Conservation (phyloP, 2,888 invertebrate species). For the Imbricaverruca yamaguchii region DNA sequence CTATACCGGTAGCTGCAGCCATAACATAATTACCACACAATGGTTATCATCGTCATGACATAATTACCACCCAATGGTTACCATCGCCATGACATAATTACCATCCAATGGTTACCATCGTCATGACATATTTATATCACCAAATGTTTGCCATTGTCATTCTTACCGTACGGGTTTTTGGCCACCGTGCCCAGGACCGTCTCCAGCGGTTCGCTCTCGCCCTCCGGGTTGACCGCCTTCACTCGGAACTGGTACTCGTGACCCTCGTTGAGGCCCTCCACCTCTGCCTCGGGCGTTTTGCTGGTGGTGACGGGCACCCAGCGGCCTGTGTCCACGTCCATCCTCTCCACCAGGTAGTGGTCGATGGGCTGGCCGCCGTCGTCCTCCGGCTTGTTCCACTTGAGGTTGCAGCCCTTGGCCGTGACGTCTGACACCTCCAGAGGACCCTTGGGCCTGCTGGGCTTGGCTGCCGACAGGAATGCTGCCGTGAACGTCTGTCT, state of each 20-base stretch:
- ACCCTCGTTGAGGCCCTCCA: conserved; percentile 84
- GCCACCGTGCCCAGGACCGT: conserved; percentile 73
- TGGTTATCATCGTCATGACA: no score
- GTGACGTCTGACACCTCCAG: conserved; percentile 84
- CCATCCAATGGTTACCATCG: no score
- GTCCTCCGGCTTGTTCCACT: conserved; percentile 95
- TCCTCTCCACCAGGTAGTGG: conserved; percentile 89
- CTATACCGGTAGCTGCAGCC: no score
- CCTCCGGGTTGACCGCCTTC: conserved; percentile 91
- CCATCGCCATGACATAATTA: no score
- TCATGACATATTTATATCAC: no score
- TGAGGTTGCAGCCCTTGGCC: conserved; percentile 83
- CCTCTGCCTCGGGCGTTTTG: conserved; percentile 74
- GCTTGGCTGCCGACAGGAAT: conserved; percentile 51
- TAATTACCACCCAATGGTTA: no score
- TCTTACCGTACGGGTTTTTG: conserved; percentile 65
- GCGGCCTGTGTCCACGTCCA: conserved; percentile 85
- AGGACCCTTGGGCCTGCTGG: conserved; percentile 88
- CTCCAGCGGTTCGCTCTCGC: conserved; percentile 74
- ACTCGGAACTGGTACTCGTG: conserved; percentile 93
- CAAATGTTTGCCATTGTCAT: no score
- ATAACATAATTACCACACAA: no score
- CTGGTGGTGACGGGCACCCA: conserved; percentile 90
- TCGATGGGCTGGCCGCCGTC: conserved; percentile 92
- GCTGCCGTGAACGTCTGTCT: no score